Conservation (phyloP, 1,140 invertebrate species). For the Xylocopa sonorina region DNA sequence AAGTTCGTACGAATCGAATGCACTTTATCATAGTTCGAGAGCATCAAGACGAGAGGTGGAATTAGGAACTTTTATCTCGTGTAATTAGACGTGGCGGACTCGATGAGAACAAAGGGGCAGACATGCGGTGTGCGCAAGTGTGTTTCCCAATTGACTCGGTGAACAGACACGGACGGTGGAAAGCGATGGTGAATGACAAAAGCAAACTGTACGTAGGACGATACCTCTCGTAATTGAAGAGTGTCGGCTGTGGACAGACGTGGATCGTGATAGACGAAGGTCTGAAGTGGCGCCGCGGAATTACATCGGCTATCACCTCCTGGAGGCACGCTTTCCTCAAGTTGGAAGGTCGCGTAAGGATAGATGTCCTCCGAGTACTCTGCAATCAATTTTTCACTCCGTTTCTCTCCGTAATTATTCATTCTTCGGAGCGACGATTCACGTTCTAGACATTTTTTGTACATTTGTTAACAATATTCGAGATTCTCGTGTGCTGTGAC, state of each 20-base stretch:
- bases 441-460: no score
- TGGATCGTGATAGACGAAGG: constrained; percentile 94
- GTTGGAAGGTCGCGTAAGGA: constrained; percentile 94
- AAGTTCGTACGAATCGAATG: constrained; percentile 38
- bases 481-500: neutral
- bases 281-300: constrained; percentile 92
- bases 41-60: no score
- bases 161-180: constrained; percentile 42
- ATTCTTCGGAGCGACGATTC: no score
- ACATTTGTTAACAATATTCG: neutral
- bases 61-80: constrained; percentile 18
- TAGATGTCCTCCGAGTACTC: constrained; percentile 96
- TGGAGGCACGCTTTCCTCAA: constrained; percentile 89
- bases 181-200: constrained; percentile 57
- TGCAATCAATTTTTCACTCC: constrained; percentile 74
- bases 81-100: neutral
- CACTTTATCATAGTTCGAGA: no score
- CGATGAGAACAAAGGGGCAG: neutral
- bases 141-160: constrained; percentile 37
- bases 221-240: constrained; percentile 83
- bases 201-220: constrained; percentile 54
- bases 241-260: constrained; percentile 82
- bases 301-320: constrained; percentile 94
- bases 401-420: neutral
- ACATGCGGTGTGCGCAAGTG: constrained; percentile 51